Evolutionary conservation across 2,888 invertebrate species (phyloP).

Genomic region (Agonopterix heracliana): DNA sequence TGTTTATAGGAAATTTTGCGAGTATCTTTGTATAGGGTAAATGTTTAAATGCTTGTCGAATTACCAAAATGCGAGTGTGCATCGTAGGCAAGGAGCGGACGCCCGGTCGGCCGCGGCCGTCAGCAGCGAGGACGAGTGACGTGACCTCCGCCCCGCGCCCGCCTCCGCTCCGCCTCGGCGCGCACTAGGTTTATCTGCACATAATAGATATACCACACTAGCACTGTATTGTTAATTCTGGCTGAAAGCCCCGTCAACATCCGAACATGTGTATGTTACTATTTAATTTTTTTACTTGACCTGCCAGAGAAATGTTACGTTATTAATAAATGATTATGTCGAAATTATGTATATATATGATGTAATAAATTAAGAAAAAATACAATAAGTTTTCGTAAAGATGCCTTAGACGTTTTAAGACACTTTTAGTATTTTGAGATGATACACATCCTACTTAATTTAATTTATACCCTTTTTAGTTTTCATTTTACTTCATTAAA

Average conservation of each 20-base stretch:
- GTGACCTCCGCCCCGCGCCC: too few relatives aligned
- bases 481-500: constrained; percentile 19
- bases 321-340: constrained; percentile 65
- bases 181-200: constrained; percentile 37
- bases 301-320: constrained; percentile 65
- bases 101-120: too few relatives aligned
- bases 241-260: constrained; percentile 40
- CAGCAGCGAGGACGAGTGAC: too few relatives aligned
- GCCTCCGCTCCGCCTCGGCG: constrained; percentile 21
- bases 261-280: constrained; percentile 42
- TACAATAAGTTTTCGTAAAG: constrained; percentile 71
- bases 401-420: constrained; percentile 69
- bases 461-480: constrained; percentile 42
- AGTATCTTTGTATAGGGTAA: constrained; percentile 29
- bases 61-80: constrained; percentile 50
- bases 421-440: constrained; percentile 43
- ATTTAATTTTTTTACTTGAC: constrained; percentile 51
- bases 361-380: constrained; percentile 73
- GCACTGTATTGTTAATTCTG: constrained; percentile 46
- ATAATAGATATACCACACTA: constrained; percentile 30
- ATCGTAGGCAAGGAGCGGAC: constrained; percentile 20
- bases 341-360: constrained; percentile 74
- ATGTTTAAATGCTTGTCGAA: constrained; percentile 59
- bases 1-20: constrained; percentile 29
- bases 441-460: constrained; percentile 24